Evolutionary conservation across 30 jellyfish, hydroid and myxozoan genomes (phyloP).

Genomic region (Rhopilema esculentum): DNA sequence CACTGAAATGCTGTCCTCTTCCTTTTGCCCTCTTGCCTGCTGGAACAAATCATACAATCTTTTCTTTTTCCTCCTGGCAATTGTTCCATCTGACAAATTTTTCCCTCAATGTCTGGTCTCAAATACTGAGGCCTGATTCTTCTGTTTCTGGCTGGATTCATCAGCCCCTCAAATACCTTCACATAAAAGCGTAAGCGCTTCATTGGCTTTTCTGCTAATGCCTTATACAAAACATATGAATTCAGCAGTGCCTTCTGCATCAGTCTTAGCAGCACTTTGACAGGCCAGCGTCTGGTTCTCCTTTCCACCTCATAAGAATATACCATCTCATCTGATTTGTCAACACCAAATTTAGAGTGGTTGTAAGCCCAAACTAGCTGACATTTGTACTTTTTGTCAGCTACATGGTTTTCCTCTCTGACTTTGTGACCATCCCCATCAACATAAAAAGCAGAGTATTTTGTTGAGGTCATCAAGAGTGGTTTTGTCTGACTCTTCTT

Average conservation of each 20-base stretch:
- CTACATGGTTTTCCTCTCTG: neutral
- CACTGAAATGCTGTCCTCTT: neutral
- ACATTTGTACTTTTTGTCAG: neutral
- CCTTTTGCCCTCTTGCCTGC: neutral
- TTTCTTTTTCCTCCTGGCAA: too few relatives aligned
- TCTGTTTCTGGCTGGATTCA: neutral
- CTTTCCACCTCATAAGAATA: neutral
- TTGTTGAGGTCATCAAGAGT: neutral
- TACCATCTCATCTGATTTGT: neutral
- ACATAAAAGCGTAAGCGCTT: neutral
- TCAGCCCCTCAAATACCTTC: slow-evolving; percentile 1
- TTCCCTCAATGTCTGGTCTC: too few relatives aligned
- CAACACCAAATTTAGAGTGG: neutral
- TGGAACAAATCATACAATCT: neutral
- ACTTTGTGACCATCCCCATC: neutral
- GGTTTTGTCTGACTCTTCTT: neutral
- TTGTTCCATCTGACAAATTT: too few relatives aligned
- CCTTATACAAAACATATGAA: slow-evolving; percentile 2
- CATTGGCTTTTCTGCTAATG: neutral
- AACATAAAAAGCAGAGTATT: neutral
- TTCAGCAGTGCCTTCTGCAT: neutral
- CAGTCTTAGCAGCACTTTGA: neutral
- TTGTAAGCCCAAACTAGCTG: neutral
- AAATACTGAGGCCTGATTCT: neutral
- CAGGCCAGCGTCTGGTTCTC: slow-evolving; percentile 7